These are phyloP conservation scores for Helogale parvula DNA, from an alignment of 2,113 vertebrate genomes.

Conservation along the genomic window DNA sequence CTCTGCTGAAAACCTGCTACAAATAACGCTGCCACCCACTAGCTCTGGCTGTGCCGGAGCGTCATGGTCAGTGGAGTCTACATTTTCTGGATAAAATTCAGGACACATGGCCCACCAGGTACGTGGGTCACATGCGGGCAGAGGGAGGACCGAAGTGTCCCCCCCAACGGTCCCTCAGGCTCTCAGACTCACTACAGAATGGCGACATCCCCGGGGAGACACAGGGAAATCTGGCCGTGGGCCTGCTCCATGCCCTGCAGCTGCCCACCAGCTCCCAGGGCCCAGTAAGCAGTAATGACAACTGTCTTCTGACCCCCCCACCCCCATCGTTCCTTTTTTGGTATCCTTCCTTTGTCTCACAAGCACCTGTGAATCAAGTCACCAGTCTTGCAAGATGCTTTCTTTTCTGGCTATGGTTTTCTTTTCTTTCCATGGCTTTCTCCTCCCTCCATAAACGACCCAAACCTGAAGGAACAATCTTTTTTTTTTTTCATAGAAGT, in stretches of 20 bases:
- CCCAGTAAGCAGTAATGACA: constrained; percentile 3
- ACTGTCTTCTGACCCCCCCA: not conserved
- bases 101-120: not conserved
- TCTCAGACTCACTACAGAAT: not conserved
- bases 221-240: not conserved
- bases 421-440: not conserved
- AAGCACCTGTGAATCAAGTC: not conserved
- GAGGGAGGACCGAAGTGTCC: not conserved
- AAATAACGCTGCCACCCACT: not conserved
- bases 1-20: not conserved
- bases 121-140: not conserved
- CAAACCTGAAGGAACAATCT: not conserved
- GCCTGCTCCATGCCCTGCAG: not conserved
- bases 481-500: not conserved
- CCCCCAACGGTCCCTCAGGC: not conserved
- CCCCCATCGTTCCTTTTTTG: not conserved
- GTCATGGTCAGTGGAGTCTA: not conserved
- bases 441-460: not conserved
- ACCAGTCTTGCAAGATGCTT: not conserved
- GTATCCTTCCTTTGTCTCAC: not conserved
- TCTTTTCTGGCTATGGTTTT: not conserved
- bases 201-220: not conserved
- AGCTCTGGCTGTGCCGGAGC: not conserved
- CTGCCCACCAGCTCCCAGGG: not conserved
- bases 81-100: not conserved